phyloP scores from a whole-genome alignment of 1,140 invertebrate species.

The Meloidogyne exigua region DNA sequence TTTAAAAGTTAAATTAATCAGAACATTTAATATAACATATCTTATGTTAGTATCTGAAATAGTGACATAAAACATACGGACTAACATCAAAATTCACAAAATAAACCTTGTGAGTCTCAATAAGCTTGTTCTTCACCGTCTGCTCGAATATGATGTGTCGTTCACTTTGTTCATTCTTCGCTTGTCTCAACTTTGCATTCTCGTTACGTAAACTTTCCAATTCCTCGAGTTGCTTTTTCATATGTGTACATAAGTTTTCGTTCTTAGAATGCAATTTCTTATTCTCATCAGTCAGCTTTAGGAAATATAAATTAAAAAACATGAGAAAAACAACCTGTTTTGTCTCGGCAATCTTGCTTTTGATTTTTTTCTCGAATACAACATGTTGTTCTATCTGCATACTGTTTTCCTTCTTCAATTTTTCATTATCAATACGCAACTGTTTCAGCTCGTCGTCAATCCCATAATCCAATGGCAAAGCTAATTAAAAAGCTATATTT shows the following conservation, averaged over 20 bases:
- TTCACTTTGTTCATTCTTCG: conserved; percentile 16
- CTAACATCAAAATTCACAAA: no score
- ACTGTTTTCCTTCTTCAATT: not conserved
- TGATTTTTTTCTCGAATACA: not conserved
- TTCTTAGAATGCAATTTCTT: conserved; percentile 8
- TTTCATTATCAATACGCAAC: not conserved
- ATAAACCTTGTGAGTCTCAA: conserved; percentile 1
- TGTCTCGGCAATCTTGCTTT: not conserved
- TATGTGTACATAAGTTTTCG: not conserved
- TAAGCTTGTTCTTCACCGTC: conserved; percentile 10
- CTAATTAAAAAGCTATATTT: not conserved
- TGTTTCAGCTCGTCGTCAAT: not conserved
- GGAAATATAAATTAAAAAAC: no score
- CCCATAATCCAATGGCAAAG: not conserved
- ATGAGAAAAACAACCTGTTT: not conserved
- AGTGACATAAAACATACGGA: no score
- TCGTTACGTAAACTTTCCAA: conserved; percentile 13
- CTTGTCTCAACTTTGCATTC: conserved; percentile 10
- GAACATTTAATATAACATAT: no score
- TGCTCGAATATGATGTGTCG: conserved; percentile 23
- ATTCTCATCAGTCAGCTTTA: not conserved
- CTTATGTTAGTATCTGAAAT: no score
- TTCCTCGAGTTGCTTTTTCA: conserved; percentile 31
- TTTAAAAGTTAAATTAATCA: not conserved
- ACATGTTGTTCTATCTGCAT: not conserved